These are phyloP conservation scores for Saxidomus purpurata DNA, from an alignment of 1,140 invertebrate species.

Conservation along the genomic window DNA sequence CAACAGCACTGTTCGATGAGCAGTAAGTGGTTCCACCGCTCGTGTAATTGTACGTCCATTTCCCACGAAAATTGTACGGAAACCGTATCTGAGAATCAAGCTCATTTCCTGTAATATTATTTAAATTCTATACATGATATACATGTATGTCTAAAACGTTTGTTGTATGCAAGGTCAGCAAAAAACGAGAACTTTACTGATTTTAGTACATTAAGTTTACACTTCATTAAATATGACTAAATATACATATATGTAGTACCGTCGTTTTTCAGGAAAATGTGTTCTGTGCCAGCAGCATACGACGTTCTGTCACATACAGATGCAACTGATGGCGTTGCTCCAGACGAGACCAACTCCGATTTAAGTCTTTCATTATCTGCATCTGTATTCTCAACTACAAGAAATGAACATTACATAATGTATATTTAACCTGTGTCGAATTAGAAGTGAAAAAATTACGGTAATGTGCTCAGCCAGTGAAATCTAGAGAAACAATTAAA, in stretches of 20 bases:
- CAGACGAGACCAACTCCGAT: neutral
- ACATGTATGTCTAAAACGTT: no score
- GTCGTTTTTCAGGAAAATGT: constrained; percentile 57
- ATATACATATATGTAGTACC: no score
- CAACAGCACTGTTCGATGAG: neutral
- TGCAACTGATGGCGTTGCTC: neutral
- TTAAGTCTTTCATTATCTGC: constrained; percentile 48
- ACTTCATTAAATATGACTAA: no score
- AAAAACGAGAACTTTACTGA: no score
- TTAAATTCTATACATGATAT: no score
- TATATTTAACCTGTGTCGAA: neutral
- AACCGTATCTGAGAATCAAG: constrained; percentile 1
- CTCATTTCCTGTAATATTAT: constrained; percentile 33
- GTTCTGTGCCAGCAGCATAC: constrained; percentile 36
- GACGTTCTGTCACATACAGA: constrained; percentile 44
- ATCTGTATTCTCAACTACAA: constrained; percentile 31
- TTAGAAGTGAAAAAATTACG: no score
- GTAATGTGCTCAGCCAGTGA: no score
- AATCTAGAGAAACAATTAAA: no score
- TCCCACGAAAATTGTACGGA: constrained; percentile 27
- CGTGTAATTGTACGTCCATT: constrained; percentile 19
- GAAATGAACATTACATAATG: neutral
- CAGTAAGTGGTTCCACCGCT: neutral
- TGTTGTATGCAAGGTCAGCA: no score
- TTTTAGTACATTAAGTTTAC: no score